phyloP scores from a whole-genome alignment of 2,888 invertebrate genomes.

The Conchocele bisecta region DNA sequence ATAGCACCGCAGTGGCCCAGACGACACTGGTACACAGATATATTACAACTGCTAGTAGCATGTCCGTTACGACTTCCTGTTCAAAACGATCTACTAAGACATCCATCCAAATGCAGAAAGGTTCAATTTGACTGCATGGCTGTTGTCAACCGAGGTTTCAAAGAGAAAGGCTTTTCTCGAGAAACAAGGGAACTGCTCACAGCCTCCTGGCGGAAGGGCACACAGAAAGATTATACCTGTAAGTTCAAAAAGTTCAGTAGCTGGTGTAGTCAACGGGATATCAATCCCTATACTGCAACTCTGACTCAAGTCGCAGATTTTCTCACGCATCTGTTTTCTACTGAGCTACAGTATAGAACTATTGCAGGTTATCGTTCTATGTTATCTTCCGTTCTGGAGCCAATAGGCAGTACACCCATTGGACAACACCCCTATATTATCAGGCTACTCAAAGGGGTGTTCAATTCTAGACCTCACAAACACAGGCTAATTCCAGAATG shows the following conservation, averaged over 20 bases:
- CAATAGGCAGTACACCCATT: neutral
- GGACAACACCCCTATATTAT: constrained; percentile 29
- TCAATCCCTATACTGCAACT: constrained; percentile 20
- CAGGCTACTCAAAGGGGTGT: constrained; percentile 19
- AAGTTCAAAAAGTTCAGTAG: constrained; percentile 27
- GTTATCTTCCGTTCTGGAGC: constrained; percentile 10
- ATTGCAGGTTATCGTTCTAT: constrained; percentile 29
- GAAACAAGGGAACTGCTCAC: constrained; percentile 26
- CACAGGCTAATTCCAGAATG: constrained; percentile 25
- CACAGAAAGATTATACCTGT: constrained; percentile 28
- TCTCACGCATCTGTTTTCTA: constrained; percentile 10
- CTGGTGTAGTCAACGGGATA: constrained; percentile 32
- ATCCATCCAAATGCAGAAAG: constrained; percentile 43
- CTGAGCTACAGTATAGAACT: constrained; percentile 20
- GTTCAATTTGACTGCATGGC: constrained; percentile 45
- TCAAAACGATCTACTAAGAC: constrained; percentile 18
- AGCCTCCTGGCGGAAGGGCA: constrained; percentile 25
- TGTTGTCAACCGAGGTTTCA: constrained; percentile 41
- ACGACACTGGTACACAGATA: constrained; percentile 34
- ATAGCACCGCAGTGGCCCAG: constrained; percentile 47
- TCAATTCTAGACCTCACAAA: constrained; percentile 26
- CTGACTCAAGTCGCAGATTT: constrained; percentile 5
- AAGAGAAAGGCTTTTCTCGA: constrained; percentile 34
- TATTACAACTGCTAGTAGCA: constrained; percentile 29
- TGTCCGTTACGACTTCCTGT: constrained; percentile 28